phyloP scores from a whole-genome alignment of 1,140 invertebrate species.

The Megathymus violae region DNA sequence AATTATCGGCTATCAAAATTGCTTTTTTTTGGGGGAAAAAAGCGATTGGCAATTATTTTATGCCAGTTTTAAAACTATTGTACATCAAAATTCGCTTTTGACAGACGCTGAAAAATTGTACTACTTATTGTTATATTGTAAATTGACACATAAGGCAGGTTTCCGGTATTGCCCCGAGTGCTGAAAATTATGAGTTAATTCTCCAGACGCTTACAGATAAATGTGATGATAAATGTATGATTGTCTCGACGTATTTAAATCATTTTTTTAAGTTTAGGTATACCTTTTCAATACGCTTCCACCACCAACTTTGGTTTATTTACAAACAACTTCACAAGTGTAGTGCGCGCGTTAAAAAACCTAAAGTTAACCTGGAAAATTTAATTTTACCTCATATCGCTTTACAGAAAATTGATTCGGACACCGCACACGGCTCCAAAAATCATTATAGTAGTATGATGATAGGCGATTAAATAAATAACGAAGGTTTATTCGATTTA shows the following conservation, averaged over 20 bases:
- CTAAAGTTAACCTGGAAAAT: slow-evolving; percentile 4
- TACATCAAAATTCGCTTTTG: slow-evolving; percentile 36
- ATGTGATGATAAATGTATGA: slow-evolving; percentile 28
- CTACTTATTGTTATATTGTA: slow-evolving; percentile 39
- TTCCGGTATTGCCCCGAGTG: slow-evolving; percentile 31
- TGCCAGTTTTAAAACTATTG: slow-evolving; percentile 38
- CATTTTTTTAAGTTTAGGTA: slow-evolving; percentile 24
- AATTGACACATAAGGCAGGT: slow-evolving; percentile 33
- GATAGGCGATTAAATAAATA: no score
- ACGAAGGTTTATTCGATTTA: no score
- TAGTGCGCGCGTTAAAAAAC: slow-evolving; percentile 17
- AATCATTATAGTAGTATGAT: slow-evolving; percentile 21
- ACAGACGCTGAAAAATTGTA: slow-evolving; percentile 42
- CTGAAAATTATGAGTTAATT: slow-evolving; percentile 30
- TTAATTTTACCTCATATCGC: slow-evolving; percentile 21
- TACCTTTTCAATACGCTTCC: slow-evolving; percentile 10
- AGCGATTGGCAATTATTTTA: slow-evolving; percentile 43
- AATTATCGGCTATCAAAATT: slow-evolving; percentile 39
- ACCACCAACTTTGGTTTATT: slow-evolving; percentile 14
- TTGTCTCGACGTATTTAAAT: slow-evolving; percentile 34
- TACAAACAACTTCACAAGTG: slow-evolving; percentile 10
- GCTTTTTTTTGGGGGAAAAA: slow-evolving; percentile 37
- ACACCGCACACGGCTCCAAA: slow-evolving; percentile 35
- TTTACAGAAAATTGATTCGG: slow-evolving; percentile 33
- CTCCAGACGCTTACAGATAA: slow-evolving; percentile 18